phyloP scores from a whole-genome alignment of 2,888 invertebrate genomes.

The Cancer borealis region DNA sequence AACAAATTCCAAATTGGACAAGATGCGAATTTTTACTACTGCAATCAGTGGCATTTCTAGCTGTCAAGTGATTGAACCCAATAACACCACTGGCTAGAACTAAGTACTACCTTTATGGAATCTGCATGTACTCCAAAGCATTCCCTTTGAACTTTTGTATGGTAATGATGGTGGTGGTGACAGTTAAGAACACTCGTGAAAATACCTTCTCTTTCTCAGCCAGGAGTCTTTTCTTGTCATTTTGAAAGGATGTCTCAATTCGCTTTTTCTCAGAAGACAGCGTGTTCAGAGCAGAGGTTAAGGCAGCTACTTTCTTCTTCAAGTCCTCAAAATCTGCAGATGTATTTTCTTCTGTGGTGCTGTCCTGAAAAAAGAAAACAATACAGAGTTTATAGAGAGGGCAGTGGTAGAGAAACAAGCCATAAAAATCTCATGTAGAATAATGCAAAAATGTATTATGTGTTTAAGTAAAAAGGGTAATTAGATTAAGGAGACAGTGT shows the following conservation, averaged over 20 bases:
- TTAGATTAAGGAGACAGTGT: too few species aligned
- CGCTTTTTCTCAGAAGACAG: conserved; percentile 90
- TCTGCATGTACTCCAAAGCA: not conserved
- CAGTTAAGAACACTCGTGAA: not conserved
- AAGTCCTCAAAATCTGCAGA: conserved; percentile 48
- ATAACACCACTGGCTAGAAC: too few species aligned
- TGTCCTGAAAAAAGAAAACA: conserved; percentile 1
- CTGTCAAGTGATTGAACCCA: too few species aligned
- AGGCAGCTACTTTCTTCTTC: conserved; percentile 80
- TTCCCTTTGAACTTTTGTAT: not conserved
- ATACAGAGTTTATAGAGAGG: not conserved
- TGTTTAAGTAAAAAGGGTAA: not conserved
- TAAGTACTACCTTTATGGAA: too few species aligned
- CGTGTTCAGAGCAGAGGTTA: conserved; percentile 84
- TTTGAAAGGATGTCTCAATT: conserved; percentile 90
- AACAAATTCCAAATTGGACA: too few species aligned
- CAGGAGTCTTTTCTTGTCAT: conserved; percentile 81
- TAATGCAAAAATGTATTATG: not conserved
- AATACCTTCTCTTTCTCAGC: conserved; percentile 80
- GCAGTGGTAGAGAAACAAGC: not conserved
- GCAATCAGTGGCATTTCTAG: too few species aligned
- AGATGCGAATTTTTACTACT: too few species aligned
- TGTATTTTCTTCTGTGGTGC: conserved; percentile 46
- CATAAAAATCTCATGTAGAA: not conserved
- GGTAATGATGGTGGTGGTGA: not conserved